A percentile compares a stretch with the other conserved stretches of the same genome.
phyloP scores from a whole-genome alignment of 2,888 invertebrate species.

The Reticulitermes lucifugus region DNA sequence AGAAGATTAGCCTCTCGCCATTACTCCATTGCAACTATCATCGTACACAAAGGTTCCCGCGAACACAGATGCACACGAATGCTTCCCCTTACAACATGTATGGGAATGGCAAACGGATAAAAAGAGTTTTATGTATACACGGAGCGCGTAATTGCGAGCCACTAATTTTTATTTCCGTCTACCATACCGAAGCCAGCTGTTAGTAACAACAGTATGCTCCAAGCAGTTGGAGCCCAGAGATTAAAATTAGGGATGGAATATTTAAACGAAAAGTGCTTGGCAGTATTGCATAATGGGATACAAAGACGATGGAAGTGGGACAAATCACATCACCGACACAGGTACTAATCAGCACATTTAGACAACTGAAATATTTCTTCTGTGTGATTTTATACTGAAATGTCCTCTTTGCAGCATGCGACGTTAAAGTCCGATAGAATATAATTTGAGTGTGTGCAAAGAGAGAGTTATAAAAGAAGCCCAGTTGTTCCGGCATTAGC shows the following conservation, averaged over 20 bases:
- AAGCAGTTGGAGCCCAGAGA: background rate
- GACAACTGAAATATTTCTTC: background rate
- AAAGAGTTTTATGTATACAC: background rate
- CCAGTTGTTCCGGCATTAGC: too few species aligned
- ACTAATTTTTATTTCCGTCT: background rate
- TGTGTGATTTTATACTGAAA: background rate
- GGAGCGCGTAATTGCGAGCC: background rate
- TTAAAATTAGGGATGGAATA: background rate
- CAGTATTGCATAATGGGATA: background rate
- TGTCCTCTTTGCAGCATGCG: too few species aligned
- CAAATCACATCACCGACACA: background rate
- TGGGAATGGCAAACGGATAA: background rate
- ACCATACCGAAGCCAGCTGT: background rate
- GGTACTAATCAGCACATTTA: background rate
- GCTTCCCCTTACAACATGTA: background rate
- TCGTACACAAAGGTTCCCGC: background rate
- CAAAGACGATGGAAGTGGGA: background rate
- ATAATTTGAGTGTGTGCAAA: too few species aligned
- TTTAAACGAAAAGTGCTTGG: conserved; percentile 5
- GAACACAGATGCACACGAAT: conserved; percentile 31
- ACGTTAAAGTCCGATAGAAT: too few species aligned
- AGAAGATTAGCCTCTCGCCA: background rate
- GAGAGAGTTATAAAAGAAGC: too few species aligned
- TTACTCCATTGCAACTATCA: background rate
- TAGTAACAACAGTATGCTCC: background rate